Base-by-base conservation (phyloP, 2,113 vertebrate genomes). In the Gila orcuttii region DNA sequence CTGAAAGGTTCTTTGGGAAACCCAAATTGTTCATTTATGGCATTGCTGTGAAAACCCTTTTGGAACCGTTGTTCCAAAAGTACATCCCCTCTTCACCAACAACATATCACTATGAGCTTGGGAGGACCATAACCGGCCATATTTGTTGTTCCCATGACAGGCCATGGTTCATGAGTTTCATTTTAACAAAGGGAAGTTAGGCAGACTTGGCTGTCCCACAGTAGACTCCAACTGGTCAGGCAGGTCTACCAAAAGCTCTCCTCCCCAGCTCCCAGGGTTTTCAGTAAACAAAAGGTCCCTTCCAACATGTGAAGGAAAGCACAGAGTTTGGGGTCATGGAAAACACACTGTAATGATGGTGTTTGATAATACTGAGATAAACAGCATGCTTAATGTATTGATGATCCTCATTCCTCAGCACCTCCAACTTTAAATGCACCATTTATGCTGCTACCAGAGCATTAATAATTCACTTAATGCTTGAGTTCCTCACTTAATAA, bases 141-240 rank as follows among this genome's bases (percentile, higher is more conserved):
- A 87, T 91, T 82, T 82, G 62, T 68, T 23, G 64, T 69, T n/a
- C 90, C 90, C 91, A 90, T 31, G 0, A 42, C 71, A 90, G 92
- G 92, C 89, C 87, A 92, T 86, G 74, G 93, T 94, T 93, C 87
- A 93, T 88, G 79, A 90, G 89, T 73, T 89, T 0, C 91, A 88
- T 92, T 89, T 91, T 92, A 90, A 89, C 90, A 87, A 86, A 92
- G 93, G 93, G 93, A 93, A 92, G 92, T 94, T 86, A 93, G 91
- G 93, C 89, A 90, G 93, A 90, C 90, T 94, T 95, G 92, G 90
- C 91, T 93, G 91, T 90, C 90, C 91, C 91, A 91, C 89, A 82
- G 92, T 92, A 94, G 94, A 93, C 93, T 90, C 83, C 89, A 94
- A 95, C 95, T 88, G 90, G 93, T 89, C 88, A 83, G 90, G 92